phyloP scores from a whole-genome alignment of 1,140 invertebrate genomes.

The Octopus bimaculoides region DNA sequence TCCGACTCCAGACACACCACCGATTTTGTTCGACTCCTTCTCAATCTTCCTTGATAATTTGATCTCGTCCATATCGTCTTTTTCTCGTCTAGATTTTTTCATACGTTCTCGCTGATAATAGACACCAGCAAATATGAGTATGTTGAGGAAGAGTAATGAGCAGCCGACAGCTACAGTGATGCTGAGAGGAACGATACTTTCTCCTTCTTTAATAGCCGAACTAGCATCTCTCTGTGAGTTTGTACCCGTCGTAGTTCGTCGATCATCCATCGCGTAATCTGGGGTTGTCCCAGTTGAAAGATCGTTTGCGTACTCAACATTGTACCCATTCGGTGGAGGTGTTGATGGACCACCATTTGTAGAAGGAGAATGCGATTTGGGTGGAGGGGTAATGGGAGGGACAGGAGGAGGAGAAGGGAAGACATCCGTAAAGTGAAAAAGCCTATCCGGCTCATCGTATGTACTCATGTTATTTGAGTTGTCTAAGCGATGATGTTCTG shows the following conservation, averaged over 20 bases:
- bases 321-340: background rate
- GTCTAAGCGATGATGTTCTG: slow-evolving; percentile 73
- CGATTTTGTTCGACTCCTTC: slow-evolving; percentile 17
- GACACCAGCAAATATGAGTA: slow-evolving; percentile 89
- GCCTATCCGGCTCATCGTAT: slow-evolving; percentile 44
- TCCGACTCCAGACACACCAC: background rate
- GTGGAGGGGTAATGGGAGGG: slow-evolving; percentile 24
- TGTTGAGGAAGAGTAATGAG: slow-evolving; percentile 82
- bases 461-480: slow-evolving; percentile 57
- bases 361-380: slow-evolving; percentile 3
- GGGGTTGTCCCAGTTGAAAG: background rate
- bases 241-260: background rate
- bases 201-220: background rate
- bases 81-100: slow-evolving; percentile 24
- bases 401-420: slow-evolving; percentile 53
- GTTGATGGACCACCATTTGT: background rate
- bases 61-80: slow-evolving; percentile 25
- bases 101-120: slow-evolving; percentile 87
- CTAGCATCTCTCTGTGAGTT: background rate
- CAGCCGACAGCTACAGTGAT: slow-evolving; percentile 92
- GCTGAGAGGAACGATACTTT: slow-evolving; percentile 32
- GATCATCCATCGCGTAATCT: background rate
- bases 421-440: slow-evolving; percentile 38
- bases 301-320: background rate
- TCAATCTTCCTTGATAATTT: slow-evolving; percentile 27